These are phyloP conservation scores for Drosophila hydei DNA, from an alignment of 1,140 invertebrate species.

Conservation along the genomic window DNA sequence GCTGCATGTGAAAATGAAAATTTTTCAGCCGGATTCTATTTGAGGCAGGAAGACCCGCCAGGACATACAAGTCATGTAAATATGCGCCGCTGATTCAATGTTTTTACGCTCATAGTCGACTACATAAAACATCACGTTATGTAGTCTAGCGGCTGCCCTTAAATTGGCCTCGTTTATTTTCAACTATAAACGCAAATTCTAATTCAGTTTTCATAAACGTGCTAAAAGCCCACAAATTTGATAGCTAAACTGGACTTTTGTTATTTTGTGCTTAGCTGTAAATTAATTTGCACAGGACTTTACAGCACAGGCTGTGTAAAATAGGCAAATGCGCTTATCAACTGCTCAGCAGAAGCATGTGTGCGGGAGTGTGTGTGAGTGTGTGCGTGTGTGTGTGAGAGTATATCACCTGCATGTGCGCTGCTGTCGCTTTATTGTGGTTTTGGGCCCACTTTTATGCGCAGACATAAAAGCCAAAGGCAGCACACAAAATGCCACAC, in stretches of 20 bases:
- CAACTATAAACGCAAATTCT: not conserved
- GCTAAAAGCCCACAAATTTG: not conserved
- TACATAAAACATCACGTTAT: not conserved
- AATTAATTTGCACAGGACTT: constrained; percentile 28
- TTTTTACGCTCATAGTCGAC: too few species aligned
- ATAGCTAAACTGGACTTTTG: constrained; percentile 4
- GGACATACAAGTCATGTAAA: not conserved
- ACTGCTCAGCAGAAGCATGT: constrained; percentile 24
- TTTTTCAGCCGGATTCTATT: not conserved
- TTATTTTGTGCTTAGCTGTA: constrained; percentile 9
- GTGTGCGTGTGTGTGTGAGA: constrained; percentile 24
- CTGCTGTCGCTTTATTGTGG: constrained; percentile 72
- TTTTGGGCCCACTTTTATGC: constrained; percentile 71
- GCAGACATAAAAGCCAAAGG: constrained; percentile 58
- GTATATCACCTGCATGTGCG: constrained; percentile 27
- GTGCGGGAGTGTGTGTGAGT: constrained; percentile 7
- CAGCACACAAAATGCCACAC: not conserved
- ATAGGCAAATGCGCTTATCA: constrained; percentile 64
- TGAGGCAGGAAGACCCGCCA: not conserved
- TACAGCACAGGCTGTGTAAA: constrained; percentile 16
- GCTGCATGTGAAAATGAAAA: not conserved
- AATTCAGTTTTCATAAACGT: constrained; percentile 7
- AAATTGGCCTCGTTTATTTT: not conserved
- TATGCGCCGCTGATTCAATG: too few species aligned
- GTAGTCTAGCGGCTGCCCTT: not conserved